phyloP scores from a whole-genome alignment of 2,888 invertebrate genomes.

The Conus canariensis region DNA sequence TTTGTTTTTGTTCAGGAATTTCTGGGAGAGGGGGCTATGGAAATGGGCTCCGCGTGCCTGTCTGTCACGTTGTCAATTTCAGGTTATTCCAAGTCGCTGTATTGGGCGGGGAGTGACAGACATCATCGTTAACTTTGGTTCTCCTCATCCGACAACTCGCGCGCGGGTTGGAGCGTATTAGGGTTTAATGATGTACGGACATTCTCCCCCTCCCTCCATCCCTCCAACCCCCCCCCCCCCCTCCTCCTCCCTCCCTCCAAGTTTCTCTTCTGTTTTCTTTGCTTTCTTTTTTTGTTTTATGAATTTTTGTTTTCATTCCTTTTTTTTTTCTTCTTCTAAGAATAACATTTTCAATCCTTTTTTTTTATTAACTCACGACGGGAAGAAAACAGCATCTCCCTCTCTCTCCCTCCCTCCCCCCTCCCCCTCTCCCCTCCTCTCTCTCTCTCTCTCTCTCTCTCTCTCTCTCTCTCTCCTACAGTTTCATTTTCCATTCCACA shows the following conservation, averaged over 20 bases:
- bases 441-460: too few relatives aligned
- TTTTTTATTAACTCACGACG: too few relatives aligned
- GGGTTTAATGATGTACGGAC: not conserved
- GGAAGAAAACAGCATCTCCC: too few relatives aligned
- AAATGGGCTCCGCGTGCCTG: slow-evolving; percentile 11
- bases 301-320: not conserved
- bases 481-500: too few relatives aligned
- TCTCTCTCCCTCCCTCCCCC: too few relatives aligned
- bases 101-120: not conserved
- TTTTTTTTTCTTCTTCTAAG: too few relatives aligned
- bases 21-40: not conserved
- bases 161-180: slow-evolving; percentile 11
- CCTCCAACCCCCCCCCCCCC: too few relatives aligned
- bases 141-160: not conserved
- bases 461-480: too few relatives aligned
- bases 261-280: not conserved
- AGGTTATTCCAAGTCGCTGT: slow-evolving; percentile 7
- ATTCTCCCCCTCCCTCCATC: not conserved
- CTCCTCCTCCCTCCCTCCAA: too few relatives aligned
- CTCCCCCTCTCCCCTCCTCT: too few relatives aligned
- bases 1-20: slow-evolving; percentile 29
- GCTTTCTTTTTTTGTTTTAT: not conserved
- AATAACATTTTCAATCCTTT: too few relatives aligned
- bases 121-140: not conserved
- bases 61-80: slow-evolving; percentile 28